Evolutionary conservation across 2,113 vertebrate genomes (phyloP), one percentile per base, ranked within the genome.

Genomic region (Sinocyclocheilus rhinocerous): DNA sequence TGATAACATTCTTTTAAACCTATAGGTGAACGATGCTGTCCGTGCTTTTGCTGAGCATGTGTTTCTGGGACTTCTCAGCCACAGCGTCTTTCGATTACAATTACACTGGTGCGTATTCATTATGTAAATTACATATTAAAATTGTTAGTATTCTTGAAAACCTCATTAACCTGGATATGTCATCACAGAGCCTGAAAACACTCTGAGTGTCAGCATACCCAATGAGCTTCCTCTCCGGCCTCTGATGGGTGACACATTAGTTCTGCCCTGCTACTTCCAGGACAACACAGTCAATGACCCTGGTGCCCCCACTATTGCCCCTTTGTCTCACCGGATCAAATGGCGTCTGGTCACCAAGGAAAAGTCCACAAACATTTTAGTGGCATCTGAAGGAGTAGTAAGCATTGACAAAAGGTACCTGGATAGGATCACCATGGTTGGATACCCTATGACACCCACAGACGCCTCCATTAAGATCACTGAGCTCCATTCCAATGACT

Each of bases 211-310:
- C 87, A 96, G 94, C 89, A 96, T 98, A 90, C 96, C 97, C 20
- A 91, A 94, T 72, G 94, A 92, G 4, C 92, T 86, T 20, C 94
- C 95, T 0, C 93, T 97, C 91, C 94, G 75, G 2, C 93, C 94
- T 72, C 90, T 94, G 45, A 94, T 99, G 92, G 98, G 97, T 45
- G 95, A 85, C 87, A 92, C 94, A 1, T 8, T 99, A 89, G 93
- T 94, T 61, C 95, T 99, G 80, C 97, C 97, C 0, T 99, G 98
- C 86, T 97, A 96, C 91, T 99, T 98, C 93, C 94, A 95, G 84
- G 96, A 98, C 91, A 95, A 96, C 18, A 93, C 96, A 52, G 92
- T 96, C 42, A 93, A 95, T 2, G 97, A 97, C 87, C 95, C 95
- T 15, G 97, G 95, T 1, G 94, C 96, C 5, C 96, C 96, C 45